Base-by-base conservation (phyloP, 2,113 vertebrate genomes). In the Spea multiplicata region DNA sequence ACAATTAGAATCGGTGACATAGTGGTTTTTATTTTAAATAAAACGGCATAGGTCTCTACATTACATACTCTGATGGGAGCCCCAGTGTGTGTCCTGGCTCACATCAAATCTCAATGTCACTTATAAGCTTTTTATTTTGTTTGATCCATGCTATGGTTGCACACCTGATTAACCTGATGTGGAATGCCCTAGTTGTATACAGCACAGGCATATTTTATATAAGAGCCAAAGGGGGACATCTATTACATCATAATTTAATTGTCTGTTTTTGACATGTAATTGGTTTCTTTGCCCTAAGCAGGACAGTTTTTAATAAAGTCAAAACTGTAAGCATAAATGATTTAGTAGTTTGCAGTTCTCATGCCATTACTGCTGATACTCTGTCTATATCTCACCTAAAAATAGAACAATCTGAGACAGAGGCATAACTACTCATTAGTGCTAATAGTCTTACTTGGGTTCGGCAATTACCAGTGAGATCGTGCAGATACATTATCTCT, bases 261-360 rank as follows among this genome's bases (percentile, higher is more conserved):
- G 80, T 82, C 64, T 86, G 4, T 82, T 77, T 83, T 73, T 77
- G 70, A 80, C 62, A 46, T 75, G 86, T 86, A 88, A 88, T 84
- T 85, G 66, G 1, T 14, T 88, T 59, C 83, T 86, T 86, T 85
- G 67, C 84, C 80, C 45, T 84, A 83, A 88, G 82, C 44, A 70
- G n/a, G 66, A 85, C 84, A 86, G 55, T 67, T 79, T 74, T 82
- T 84, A 64, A 68, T 81, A 86, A 85, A 55, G 49, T 71, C 53
- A 80, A 30, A 74, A 44, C 45, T 3, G 0, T 84, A 84, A 87
- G 88, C 84, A 89, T 88, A 80, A 83, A 85, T 87, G 80, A 86
- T 88, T 91, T 84, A 86, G 84, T 81, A 76, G 45, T 82, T 84
- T 89, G 84, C 57, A 84, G 86, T 88, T 84, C 73, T 85, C 81